Evolutionary conservation across 2,888 invertebrate species (phyloP).

Genomic region (Colletes collaris): DNA sequence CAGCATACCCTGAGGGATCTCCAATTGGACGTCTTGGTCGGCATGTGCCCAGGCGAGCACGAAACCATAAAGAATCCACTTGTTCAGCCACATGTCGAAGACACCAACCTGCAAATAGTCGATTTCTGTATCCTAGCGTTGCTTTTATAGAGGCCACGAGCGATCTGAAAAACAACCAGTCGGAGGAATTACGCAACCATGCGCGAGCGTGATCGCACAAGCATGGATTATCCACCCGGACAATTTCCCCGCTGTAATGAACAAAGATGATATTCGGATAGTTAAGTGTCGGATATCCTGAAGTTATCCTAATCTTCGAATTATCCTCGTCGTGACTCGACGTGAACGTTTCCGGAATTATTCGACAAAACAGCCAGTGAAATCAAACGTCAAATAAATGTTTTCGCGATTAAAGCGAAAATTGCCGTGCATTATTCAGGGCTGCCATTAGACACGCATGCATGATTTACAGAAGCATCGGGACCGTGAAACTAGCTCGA

Average conservation of each 20-base stretch:
- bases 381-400: constrained; percentile 4
- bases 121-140: background rate
- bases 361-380: constrained; percentile 11
- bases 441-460: constrained; percentile 10
- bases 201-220: constrained; percentile 30
- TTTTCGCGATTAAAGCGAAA: constrained; percentile 10
- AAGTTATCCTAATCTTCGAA: constrained; percentile 27
- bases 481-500: too few species aligned
- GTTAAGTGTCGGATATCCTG: constrained; percentile 56
- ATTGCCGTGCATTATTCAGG: constrained; percentile 16
- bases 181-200: constrained; percentile 47
- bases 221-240: constrained; percentile 24
- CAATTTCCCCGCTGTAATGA: constrained; percentile 27
- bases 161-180: constrained; percentile 3
- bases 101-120: constrained; percentile 15
- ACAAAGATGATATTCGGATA: constrained; percentile 35
- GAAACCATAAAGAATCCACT: constrained; percentile 60
- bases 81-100: constrained; percentile 68
- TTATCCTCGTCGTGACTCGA: constrained; percentile 21
- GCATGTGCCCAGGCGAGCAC: constrained; percentile 54
- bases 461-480: background rate
- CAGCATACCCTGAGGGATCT: constrained; percentile 75
- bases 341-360: constrained; percentile 52
- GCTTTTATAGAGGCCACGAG: constrained; percentile 45
- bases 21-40: constrained; percentile 71